Evolutionary conservation across 2,888 invertebrate genomes (phyloP).

Genomic region (Suillia variegata): DNA sequence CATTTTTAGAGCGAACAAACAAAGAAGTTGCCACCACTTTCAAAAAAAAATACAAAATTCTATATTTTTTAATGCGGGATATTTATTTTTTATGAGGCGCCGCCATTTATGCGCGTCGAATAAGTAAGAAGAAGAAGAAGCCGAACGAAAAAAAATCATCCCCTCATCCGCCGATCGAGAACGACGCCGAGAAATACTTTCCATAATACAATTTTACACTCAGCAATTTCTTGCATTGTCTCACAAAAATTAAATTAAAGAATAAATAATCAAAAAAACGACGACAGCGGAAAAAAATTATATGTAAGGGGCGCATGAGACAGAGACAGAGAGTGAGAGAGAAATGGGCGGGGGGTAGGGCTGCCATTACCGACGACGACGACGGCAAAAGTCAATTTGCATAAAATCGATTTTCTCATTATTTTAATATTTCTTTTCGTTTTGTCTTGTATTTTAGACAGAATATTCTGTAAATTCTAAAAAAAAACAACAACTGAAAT

Average conservation of each 20-base stretch:
- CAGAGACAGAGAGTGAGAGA: slow-evolving; percentile 12
- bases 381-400: slow-evolving; percentile 57
- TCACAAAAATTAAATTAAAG: slow-evolving; percentile 39
- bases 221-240: no score
- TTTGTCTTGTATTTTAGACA: slow-evolving; percentile 38
- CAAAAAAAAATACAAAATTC: no score
- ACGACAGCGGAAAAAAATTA: slow-evolving; percentile 13
- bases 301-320: slow-evolving; percentile 25
- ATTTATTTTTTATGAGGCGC: no score
- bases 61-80: no score
- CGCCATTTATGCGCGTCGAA: no score
- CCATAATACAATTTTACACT: no score
- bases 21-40: no score
- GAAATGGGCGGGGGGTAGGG: slow-evolving; percentile 13
- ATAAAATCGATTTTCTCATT: slow-evolving; percentile 58
- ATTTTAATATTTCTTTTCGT: slow-evolving; percentile 27
- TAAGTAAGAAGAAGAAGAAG: no score
- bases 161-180: no score
- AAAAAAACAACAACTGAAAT: neutral
- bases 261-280: slow-evolving; percentile 41
- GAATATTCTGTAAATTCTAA: slow-evolving; percentile 46
- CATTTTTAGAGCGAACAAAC: no score
- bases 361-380: slow-evolving; percentile 30
- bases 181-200: no score
- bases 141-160: no score